phyloP scores from a whole-genome alignment of 2,888 invertebrate species.

The Ochropacha duplaris region DNA sequence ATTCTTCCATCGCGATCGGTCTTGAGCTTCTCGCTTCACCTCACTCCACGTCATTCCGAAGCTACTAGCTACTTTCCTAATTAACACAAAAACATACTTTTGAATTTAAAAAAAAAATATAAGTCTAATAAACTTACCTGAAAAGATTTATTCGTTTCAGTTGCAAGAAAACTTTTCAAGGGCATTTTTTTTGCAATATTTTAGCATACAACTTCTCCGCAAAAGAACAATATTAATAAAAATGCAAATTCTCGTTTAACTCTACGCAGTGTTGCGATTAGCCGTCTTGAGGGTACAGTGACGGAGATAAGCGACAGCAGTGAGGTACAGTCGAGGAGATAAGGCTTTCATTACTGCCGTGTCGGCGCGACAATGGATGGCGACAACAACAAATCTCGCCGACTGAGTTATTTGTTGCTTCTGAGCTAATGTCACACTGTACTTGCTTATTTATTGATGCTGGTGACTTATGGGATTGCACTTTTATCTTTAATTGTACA shows the following conservation, averaged over 20 bases:
- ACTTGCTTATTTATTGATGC: constrained; percentile 23
- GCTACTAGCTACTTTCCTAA: no score
- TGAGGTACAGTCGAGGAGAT: constrained; percentile 61
- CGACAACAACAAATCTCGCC: constrained; percentile 63
- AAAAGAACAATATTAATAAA: constrained; percentile 25
- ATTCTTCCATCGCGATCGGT: no score
- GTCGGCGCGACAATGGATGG: constrained; percentile 66
- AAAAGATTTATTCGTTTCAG: no score
- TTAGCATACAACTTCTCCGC: not conserved
- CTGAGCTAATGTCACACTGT: constrained; percentile 50
- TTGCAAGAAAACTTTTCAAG: no score
- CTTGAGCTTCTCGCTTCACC: no score
- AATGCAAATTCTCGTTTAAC: constrained; percentile 31
- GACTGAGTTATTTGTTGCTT: constrained; percentile 66
- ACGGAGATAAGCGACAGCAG: constrained; percentile 46
- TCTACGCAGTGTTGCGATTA: constrained; percentile 30
- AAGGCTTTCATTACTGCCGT: constrained; percentile 70
- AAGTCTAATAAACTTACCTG: no score
- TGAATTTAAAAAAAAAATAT: no score
- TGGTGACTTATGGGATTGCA: not conserved
- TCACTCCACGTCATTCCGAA: no score
- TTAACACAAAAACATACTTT: no score
- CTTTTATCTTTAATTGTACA: constrained; percentile 25
- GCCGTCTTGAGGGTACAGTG: constrained; percentile 46
- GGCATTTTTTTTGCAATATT: no score